Conservation (phyloP, 2,888 invertebrate genomes). For the Selenia dentaria region DNA sequence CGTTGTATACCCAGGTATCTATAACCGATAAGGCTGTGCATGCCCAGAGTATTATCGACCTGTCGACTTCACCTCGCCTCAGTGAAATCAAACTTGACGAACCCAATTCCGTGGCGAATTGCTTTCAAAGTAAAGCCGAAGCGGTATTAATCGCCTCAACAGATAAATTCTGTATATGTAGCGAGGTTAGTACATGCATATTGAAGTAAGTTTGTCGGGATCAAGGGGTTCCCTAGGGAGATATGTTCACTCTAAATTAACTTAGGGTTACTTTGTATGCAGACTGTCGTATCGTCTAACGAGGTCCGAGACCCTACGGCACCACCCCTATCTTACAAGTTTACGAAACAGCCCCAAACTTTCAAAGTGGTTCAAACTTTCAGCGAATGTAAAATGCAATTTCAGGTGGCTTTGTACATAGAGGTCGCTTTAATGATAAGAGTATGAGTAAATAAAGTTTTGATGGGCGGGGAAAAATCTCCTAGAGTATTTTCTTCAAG, state of each 20-base stretch:
- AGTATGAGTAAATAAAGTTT: too few species aligned
- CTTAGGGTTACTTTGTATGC: conserved; percentile 79
- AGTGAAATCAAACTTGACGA: conserved; percentile 23
- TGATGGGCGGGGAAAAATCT: too few species aligned
- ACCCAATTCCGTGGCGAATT: conserved; percentile 31
- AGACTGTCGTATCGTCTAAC: conserved; percentile 69
- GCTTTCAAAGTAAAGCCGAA: conserved; percentile 32
- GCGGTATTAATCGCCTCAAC: conserved; percentile 34
- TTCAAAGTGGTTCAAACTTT: conserved; percentile 48
- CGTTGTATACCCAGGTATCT: too few species aligned
- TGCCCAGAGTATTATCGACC: conserved; percentile 24
- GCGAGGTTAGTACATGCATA: conserved; percentile 54
- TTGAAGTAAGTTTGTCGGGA: conserved; percentile 64
- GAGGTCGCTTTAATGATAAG: too few species aligned
- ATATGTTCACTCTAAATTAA: conserved; percentile 73
- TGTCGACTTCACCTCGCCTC: conserved; percentile 19
- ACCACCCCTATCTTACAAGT: conserved; percentile 47
- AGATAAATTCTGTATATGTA: conserved; percentile 59
- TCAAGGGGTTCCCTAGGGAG: conserved; percentile 59
- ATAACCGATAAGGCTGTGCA: conserved; percentile 29
- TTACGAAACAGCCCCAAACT: conserved; percentile 48
- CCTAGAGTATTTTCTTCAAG: too few species aligned
- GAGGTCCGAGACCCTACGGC: conserved; percentile 67
- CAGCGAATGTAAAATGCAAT: conserved; percentile 25
- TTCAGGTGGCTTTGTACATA: too few species aligned